phyloP scores from a whole-genome alignment of 2,113 vertebrate genomes.

The Buteo buteo region DNA sequence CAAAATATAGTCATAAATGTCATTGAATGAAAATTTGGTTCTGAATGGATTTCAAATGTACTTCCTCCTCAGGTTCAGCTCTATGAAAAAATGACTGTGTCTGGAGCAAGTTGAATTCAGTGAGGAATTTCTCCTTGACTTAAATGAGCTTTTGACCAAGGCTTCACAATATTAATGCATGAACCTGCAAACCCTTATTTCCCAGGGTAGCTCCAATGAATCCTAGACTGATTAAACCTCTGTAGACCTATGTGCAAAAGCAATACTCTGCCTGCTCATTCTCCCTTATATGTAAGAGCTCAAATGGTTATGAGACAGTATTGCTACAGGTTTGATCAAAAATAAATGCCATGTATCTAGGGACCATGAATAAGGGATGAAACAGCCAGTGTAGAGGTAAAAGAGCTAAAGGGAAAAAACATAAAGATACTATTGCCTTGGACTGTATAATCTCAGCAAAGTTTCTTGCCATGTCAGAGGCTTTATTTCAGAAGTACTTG shows the following conservation, averaged over 20 bases:
- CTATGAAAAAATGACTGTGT: constrained; percentile 8
- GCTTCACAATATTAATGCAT: constrained; percentile 34
- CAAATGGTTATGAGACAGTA: constrained; percentile 41
- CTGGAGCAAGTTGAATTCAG: constrained; percentile 13
- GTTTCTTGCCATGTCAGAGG: neutral
- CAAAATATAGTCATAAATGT: constrained; percentile 4
- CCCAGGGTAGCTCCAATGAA: constrained; percentile 40
- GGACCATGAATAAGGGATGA: constrained; percentile 57
- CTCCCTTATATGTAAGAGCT: constrained; percentile 19
- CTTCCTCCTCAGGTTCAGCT: constrained; percentile 1
- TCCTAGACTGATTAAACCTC: constrained; percentile 59
- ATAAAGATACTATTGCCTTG: neutral
- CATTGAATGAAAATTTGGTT: constrained; percentile 14
- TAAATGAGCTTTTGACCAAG: constrained; percentile 51
- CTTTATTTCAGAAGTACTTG: constrained; percentile 27
- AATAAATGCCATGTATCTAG: constrained; percentile 57
- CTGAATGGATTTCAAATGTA: constrained; percentile 32
- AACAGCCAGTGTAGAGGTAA: constrained; percentile 2
- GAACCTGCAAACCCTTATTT: constrained; percentile 52
- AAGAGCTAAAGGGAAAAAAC: neutral
- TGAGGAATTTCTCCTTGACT: constrained; percentile 41
- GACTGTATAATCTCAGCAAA: constrained; percentile 10
- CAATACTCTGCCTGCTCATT: constrained; percentile 44
- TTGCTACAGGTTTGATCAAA: constrained; percentile 58
- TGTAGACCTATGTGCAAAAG: constrained; percentile 33